A percentile compares a stretch with the other conserved stretches of the same genome.
Evolutionary conservation across 1,140 invertebrate genomes (phyloP).

Genomic region (Drosophila dunni): DNA sequence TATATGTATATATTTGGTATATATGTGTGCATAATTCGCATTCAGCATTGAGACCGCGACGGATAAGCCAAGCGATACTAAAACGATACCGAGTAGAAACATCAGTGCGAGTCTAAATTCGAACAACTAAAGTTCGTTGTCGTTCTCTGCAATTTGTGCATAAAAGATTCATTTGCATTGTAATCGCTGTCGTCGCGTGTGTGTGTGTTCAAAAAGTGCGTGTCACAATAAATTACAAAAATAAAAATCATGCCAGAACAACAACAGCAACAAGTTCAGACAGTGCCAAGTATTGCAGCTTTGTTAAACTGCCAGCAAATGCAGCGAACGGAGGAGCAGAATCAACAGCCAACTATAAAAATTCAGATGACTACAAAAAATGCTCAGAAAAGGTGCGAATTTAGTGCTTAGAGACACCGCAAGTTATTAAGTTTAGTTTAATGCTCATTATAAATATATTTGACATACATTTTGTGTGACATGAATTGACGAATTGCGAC

Average conservation of each 20-base stretch:
- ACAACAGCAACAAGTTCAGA: slow-evolving; percentile 38
- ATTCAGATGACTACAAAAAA: slow-evolving; percentile 42
- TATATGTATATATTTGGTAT: neutral
- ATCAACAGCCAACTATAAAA: slow-evolving; percentile 25
- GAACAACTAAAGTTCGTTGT: slow-evolving; percentile 34
- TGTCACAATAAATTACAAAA: slow-evolving; percentile 25
- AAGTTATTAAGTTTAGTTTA: slow-evolving; percentile 42
- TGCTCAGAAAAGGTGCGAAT: slow-evolving; percentile 60
- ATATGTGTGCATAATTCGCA: slow-evolving; percentile 9
- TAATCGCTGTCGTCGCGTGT: slow-evolving; percentile 2
- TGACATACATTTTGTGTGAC: slow-evolving; percentile 61
- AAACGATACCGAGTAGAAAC: slow-evolving; percentile 3
- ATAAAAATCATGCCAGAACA: slow-evolving; percentile 49
- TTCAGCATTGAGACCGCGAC: slow-evolving; percentile 30
- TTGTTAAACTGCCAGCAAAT: slow-evolving; percentile 25
- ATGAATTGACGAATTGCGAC: slow-evolving; percentile 7
- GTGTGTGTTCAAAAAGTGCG: slow-evolving; percentile 45
- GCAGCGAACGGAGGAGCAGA: slow-evolving; percentile 10
- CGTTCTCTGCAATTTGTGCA: slow-evolving; percentile 24
- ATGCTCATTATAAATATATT: slow-evolving; percentile 28
- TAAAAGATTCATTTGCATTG: slow-evolving; percentile 47
- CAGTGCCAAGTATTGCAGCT: slow-evolving; percentile 23
- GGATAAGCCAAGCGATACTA: slow-evolving; percentile 9
- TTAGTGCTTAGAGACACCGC: slow-evolving; percentile 21
- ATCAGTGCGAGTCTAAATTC: slow-evolving; percentile 24